Percentiles rank a stretch among this genome's conserved stretches.
These are phyloP conservation scores for Eulacestoma nigropectus DNA, from an alignment of 2,113 vertebrate genomes.

Conservation along the genomic window DNA sequence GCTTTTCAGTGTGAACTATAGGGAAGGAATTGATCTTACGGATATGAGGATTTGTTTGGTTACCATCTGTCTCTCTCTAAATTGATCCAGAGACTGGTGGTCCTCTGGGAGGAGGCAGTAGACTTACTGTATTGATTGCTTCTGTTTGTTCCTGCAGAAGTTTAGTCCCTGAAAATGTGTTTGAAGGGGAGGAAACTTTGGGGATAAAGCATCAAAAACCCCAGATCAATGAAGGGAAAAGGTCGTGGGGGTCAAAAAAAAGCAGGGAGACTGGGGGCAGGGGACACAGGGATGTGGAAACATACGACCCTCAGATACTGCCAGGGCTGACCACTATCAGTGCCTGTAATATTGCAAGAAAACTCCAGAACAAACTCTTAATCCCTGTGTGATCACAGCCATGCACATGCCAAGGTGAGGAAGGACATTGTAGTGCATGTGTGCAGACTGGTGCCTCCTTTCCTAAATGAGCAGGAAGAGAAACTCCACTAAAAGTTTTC, in stretches of 20 bases:
- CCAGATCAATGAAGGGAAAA: not conserved
- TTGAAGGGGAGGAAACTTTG: not conserved
- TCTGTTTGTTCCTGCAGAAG: not conserved
- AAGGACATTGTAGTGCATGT: not conserved
- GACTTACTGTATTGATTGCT: not conserved
- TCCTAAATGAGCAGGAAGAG: not conserved
- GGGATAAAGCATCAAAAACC: not conserved
- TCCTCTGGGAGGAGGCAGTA: not conserved
- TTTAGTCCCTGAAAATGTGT: not conserved
- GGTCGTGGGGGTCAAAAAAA: not conserved
- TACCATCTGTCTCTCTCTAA: not conserved
- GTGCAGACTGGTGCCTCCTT: not conserved
- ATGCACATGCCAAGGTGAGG: not conserved
- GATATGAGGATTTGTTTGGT: not conserved
- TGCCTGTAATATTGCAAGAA: not conserved
- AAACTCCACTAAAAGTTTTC: not conserved
- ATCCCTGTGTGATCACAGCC: not conserved
- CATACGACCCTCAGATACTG: not conserved
- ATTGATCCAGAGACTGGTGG: not conserved
- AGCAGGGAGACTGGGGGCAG: accelerated
- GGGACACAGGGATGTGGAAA: not conserved
- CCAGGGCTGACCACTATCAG: not conserved
- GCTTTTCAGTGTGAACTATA: not conserved
- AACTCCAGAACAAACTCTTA: not conserved
- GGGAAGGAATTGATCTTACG: not conserved